Percentiles rank a stretch among this genome's conserved stretches.
phyloP scores from a whole-genome alignment of 2,113 vertebrate genomes.

The Alces alces region DNA sequence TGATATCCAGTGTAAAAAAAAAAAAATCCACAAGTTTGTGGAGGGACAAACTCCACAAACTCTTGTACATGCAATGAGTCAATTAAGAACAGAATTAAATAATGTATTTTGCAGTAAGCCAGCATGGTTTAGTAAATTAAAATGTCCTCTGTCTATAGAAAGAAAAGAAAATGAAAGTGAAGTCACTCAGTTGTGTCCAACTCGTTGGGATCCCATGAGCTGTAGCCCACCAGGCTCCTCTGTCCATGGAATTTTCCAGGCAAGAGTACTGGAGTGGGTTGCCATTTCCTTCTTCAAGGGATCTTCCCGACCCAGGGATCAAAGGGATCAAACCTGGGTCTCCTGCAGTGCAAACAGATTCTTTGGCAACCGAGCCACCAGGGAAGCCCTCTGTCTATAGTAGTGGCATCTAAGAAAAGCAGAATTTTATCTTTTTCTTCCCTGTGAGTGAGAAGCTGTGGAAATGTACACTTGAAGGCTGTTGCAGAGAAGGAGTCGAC shows the following conservation, averaged over 20 bases:
- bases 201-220: not conserved
- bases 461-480: not conserved
- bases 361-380: not conserved
- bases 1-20: not conserved
- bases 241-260: not conserved
- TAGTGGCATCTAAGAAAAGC: not conserved
- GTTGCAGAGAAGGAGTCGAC: not conserved
- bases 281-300: not conserved
- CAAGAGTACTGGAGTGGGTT: not conserved
- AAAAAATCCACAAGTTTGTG: not conserved
- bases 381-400: not conserved
- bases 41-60: not conserved
- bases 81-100: not conserved
- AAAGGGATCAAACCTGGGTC: accelerated
- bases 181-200: not conserved
- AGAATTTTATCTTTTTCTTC: not conserved
- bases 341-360: not conserved
- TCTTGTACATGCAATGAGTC: not conserved
- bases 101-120: not conserved
- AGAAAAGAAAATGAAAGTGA: not conserved
- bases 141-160: not conserved
- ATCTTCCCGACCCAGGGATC: not conserved
- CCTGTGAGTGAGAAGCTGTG: not conserved
- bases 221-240: not conserved
- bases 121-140: not conserved